These are phyloP conservation scores for Diorhabda carinulata DNA, from an alignment of 1,140 invertebrate genomes.

Conservation along the genomic window DNA sequence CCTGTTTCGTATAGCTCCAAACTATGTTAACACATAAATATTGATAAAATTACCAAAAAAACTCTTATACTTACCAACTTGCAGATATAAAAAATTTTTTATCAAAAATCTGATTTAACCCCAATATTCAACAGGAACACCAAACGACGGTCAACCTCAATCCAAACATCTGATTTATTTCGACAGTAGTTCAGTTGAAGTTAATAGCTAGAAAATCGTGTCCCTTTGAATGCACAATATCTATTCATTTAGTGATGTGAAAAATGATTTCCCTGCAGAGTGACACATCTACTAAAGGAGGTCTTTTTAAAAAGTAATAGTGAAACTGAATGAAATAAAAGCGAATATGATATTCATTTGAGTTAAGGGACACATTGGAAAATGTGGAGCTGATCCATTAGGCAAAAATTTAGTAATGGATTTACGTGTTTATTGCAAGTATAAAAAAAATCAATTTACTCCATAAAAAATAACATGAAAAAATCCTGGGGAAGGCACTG, in stretches of 20 bases:
- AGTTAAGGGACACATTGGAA: too few relatives aligned
- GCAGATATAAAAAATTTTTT: constrained; percentile 5
- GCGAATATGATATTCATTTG: too few relatives aligned
- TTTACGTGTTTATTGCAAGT: too few relatives aligned
- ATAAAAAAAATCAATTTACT: too few relatives aligned
- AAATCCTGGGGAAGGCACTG: too few relatives aligned
- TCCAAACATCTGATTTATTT: background rate
- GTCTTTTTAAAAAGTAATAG: background rate
- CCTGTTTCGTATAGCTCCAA: constrained; percentile 1
- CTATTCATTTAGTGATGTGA: background rate
- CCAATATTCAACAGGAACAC: background rate
- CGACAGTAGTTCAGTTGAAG: background rate
- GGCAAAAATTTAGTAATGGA: too few relatives aligned
- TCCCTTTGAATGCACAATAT: constrained; percentile 5
- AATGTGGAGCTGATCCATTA: too few relatives aligned
- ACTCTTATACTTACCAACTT: constrained; percentile 10
- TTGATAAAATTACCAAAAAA: constrained; percentile 1
- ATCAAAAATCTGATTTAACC: background rate
- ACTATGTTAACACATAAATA: background rate
- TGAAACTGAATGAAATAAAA: constrained; percentile 7
- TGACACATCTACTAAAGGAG: constrained; percentile 4
- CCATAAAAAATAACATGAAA: too few relatives aligned
- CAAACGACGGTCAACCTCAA: too few relatives aligned
- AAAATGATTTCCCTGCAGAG: constrained; percentile 1
- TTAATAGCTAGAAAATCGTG: constrained; percentile 5